Evolutionary conservation across 2,113 vertebrate genomes (phyloP).

Genomic region (Corythaixoides concolor): DNA sequence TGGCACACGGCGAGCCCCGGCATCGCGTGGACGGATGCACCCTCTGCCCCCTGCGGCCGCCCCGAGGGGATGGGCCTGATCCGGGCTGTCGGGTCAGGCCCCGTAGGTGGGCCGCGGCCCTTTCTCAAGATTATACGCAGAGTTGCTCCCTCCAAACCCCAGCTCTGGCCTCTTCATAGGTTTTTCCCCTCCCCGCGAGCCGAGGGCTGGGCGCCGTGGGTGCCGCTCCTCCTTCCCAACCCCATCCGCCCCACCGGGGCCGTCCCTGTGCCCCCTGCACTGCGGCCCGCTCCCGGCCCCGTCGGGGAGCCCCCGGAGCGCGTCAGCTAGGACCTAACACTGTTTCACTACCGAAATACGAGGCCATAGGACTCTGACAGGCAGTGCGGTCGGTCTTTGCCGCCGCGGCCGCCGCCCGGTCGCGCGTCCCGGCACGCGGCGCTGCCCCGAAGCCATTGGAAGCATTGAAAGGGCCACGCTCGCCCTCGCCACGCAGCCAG

Average conservation of each 20-base stretch:
- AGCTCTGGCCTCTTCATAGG: slow-evolving; percentile 75
- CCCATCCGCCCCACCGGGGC: slow-evolving; percentile 77
- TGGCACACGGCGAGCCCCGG: not conserved
- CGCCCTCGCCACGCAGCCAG: slow-evolving; percentile 49
- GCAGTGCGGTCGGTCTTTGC: slow-evolving; percentile 66
- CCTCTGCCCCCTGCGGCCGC: not conserved
- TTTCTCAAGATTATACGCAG: slow-evolving; percentile 79
- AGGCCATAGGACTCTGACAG: slow-evolving; percentile 86
- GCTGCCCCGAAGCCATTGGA: slow-evolving; percentile 82
- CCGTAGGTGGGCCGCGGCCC: slow-evolving; percentile 18
- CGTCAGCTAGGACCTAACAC: slow-evolving; percentile 94
- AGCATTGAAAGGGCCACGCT: slow-evolving; percentile 74
- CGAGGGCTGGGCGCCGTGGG: slow-evolving; percentile 72
- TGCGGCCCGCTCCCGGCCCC: slow-evolving; percentile 16
- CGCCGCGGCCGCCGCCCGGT: slow-evolving; percentile 65
- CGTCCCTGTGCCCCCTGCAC: slow-evolving; percentile 70
- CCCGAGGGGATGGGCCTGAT: slow-evolving; percentile 15
- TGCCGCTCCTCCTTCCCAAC: slow-evolving; percentile 83
- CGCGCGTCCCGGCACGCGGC: slow-evolving; percentile 74
- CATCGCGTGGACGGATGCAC: not conserved
- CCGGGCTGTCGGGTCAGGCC: not conserved
- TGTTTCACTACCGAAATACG: slow-evolving; percentile 87
- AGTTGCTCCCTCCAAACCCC: slow-evolving; percentile 68
- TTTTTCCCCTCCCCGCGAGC: slow-evolving; percentile 69
- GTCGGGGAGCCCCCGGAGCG: slow-evolving; percentile 68